A percentile compares a stretch with the other conserved stretches of the same genome.
These are phyloP conservation scores for Gracilinanus agilis DNA, from an alignment of 2,113 vertebrate species.

Conservation along the genomic window DNA sequence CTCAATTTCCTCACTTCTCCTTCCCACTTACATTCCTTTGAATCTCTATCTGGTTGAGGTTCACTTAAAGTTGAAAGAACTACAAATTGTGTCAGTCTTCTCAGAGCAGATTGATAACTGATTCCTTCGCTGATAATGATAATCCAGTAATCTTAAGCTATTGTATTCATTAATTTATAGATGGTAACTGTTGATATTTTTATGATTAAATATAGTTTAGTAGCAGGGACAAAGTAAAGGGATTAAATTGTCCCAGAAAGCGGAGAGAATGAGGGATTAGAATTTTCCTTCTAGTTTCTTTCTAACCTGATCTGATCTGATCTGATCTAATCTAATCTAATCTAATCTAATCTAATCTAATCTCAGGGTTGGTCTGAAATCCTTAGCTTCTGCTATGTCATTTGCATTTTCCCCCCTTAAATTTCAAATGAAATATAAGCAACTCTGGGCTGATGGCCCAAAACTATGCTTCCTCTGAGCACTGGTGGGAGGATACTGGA, in stretches of 20 bases:
- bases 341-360: background rate
- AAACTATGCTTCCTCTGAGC: conserved; percentile 17
- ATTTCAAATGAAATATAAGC: conserved; percentile 45
- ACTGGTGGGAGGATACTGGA: conserved; percentile 18
- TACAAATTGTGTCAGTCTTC: conserved; percentile 3
- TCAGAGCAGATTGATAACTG: conserved; percentile 19
- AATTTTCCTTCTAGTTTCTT: background rate
- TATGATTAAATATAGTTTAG: background rate
- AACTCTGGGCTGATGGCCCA: conserved; percentile 6
- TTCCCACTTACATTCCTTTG: background rate
- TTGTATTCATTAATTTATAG: conserved; percentile 24
- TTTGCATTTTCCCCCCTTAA: background rate
- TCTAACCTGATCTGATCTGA: background rate
- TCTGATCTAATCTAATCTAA: background rate
- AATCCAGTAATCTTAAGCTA: conserved; percentile 8
- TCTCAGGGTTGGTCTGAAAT: background rate
- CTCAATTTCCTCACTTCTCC: background rate
- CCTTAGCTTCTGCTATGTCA: background rate
- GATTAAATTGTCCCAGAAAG: background rate
- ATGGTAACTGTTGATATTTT: conserved; percentile 26
- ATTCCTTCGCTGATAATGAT: conserved; percentile 3
- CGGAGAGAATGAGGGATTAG: background rate
- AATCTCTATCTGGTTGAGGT: background rate
- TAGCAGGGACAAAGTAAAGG: conserved; percentile 7
- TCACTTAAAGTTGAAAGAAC: background rate